phyloP scores from a whole-genome alignment of 2,113 vertebrate species.

The Brachirus orientalis region DNA sequence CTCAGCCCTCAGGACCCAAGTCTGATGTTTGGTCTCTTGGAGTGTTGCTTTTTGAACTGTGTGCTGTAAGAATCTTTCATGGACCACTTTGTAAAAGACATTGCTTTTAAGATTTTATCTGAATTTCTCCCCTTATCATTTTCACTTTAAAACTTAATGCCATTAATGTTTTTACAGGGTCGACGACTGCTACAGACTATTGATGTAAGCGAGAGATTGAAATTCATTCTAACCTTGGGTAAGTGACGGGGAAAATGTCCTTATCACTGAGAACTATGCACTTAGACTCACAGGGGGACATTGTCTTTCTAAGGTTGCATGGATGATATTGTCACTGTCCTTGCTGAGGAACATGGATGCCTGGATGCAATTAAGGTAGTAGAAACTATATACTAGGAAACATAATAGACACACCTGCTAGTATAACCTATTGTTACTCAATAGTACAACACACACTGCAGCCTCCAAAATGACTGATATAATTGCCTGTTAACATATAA shows the following conservation, averaged over 20 bases:
- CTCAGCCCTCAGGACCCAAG: constrained; percentile 91
- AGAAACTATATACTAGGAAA: no score
- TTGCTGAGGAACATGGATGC: constrained; percentile 97
- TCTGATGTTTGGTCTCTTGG: constrained; percentile 97
- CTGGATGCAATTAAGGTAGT: constrained; percentile 90
- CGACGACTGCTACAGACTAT: constrained; percentile 93
- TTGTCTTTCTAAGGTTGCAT: constrained; percentile 85
- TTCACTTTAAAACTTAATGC: neutral
- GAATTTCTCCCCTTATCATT: neutral
- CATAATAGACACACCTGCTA: no score
- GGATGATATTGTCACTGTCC: constrained; percentile 92
- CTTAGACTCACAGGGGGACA: neutral
- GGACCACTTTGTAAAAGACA: neutral
- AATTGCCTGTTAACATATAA: no score
- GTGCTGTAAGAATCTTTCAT: constrained; percentile 85
- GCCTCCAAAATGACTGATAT: no score
- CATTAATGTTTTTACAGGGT: constrained; percentile 80
- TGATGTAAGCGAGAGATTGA: constrained; percentile 91
- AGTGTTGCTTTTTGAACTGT: constrained; percentile 94
- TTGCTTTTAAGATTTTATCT: neutral
- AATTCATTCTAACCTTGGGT: constrained; percentile 94
- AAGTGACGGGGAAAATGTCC: constrained; percentile 58
- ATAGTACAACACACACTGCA: no score
- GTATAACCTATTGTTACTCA: no score
- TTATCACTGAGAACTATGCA: neutral